phyloP scores from a whole-genome alignment of 2,797 vertebrate genomes.

The Glyptemys insculpta region DNA sequence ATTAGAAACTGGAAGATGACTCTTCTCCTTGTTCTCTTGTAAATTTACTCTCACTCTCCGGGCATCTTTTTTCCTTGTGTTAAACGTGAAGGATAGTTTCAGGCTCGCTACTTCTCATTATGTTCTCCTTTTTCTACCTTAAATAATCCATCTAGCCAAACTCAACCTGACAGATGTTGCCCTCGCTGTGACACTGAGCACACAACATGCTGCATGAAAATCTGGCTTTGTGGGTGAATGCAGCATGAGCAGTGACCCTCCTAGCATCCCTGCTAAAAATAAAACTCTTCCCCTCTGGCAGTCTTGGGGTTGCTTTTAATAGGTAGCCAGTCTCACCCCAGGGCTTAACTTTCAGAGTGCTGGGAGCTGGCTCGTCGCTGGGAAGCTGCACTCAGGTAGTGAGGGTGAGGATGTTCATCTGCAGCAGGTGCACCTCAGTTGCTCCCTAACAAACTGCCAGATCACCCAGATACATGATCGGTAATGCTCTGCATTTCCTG shows the following conservation, averaged over 20 bases:
- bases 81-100: conserved; percentile 53
- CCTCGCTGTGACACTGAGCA: conserved; percentile 3
- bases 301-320: conserved; percentile 67
- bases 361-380: conserved; percentile 17
- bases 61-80: conserved; percentile 16
- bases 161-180: conserved; percentile 72
- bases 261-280: conserved; percentile 75
- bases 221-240: conserved; percentile 65
- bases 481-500: background rate
- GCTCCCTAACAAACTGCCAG: background rate
- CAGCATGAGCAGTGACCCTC: conserved; percentile 72
- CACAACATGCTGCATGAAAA: conserved; percentile 56
- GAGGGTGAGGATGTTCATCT: conserved; percentile 43
- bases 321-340: conserved; percentile 67
- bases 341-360: conserved; percentile 66
- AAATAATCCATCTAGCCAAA: conserved; percentile 71
- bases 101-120: conserved; percentile 52
- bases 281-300: conserved; percentile 70
- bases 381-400: background rate
- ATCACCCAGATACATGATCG: background rate
- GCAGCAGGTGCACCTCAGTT: conserved; percentile 13
- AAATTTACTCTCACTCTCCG: background rate
- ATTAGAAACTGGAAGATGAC: background rate
- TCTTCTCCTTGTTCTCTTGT: background rate
- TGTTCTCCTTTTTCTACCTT: conserved; percentile 61